Percentiles rank a stretch among this genome's conserved stretches.
Evolutionary conservation across 2,113 vertebrate genomes (phyloP).

Genomic region (Chaetura pelagica): DNA sequence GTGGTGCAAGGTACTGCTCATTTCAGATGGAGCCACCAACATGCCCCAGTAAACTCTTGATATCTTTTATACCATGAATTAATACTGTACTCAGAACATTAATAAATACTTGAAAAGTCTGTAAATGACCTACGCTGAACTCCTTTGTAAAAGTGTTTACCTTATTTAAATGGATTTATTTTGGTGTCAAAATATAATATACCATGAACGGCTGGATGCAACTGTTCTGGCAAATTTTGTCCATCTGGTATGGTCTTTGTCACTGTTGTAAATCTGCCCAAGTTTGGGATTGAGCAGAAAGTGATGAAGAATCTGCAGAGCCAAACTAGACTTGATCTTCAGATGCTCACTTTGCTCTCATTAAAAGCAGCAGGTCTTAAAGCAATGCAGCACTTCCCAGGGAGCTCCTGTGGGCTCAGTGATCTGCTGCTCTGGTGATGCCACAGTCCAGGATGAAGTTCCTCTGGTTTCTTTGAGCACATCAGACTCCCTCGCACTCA

Average conservation of each 20-base stretch:
- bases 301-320: background rate
- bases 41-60: slow-evolving; percentile 39
- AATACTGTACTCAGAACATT: slow-evolving; percentile 58
- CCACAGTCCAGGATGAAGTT: background rate
- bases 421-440: background rate
- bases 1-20: slow-evolving; percentile 17
- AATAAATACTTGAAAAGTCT: slow-evolving; percentile 50
- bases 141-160: background rate
- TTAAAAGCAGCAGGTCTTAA: background rate
- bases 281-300: background rate
- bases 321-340: background rate
- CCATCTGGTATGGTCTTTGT: background rate
- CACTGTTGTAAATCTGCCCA: background rate
- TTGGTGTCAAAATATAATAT: background rate
- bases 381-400: background rate
- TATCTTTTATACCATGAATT: slow-evolving; percentile 33
- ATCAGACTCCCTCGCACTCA: background rate
- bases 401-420: background rate
- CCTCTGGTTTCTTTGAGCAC: background rate
- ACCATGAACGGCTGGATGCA: background rate
- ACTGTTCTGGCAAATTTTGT: background rate
- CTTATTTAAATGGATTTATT: slow-evolving; percentile 25
- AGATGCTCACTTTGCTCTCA: background rate
- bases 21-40: background rate
- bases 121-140: background rate